These are phyloP conservation scores for Molothrus ater DNA, from an alignment of 2,797 vertebrate genomes.

Conservation along the genomic window DNA sequence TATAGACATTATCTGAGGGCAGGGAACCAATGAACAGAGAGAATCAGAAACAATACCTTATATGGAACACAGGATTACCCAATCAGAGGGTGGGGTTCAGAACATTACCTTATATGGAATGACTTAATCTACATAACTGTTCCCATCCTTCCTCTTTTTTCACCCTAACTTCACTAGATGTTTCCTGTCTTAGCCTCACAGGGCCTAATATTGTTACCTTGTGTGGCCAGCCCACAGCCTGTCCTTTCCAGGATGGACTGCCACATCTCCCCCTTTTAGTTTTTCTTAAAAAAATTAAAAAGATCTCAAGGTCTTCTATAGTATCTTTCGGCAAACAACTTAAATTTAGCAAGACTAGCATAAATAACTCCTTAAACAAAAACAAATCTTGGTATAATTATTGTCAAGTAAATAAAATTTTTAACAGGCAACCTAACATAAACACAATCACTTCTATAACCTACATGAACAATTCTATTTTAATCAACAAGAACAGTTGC, in stretches of 20 bases:
- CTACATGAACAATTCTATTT: background rate
- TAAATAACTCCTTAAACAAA: background rate
- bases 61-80: background rate
- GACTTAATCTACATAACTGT: background rate
- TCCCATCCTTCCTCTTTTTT: background rate
- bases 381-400: background rate
- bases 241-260: background rate
- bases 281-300: background rate
- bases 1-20: background rate
- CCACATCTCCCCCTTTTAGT: background rate
- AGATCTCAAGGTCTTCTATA: background rate
- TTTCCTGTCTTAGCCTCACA: background rate
- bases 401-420: background rate
- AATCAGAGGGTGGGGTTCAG: background rate
- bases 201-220: background rate
- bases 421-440: background rate
- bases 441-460: background rate
- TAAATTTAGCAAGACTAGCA: background rate
- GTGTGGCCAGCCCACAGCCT: accelerated
- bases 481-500: background rate
- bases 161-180: background rate
- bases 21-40: background rate
- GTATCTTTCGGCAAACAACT: background rate
- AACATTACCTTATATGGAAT: background rate
- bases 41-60: background rate